phyloP scores from a whole-genome alignment of 2,113 vertebrate genomes.

The Nerophis ophidion region DNA sequence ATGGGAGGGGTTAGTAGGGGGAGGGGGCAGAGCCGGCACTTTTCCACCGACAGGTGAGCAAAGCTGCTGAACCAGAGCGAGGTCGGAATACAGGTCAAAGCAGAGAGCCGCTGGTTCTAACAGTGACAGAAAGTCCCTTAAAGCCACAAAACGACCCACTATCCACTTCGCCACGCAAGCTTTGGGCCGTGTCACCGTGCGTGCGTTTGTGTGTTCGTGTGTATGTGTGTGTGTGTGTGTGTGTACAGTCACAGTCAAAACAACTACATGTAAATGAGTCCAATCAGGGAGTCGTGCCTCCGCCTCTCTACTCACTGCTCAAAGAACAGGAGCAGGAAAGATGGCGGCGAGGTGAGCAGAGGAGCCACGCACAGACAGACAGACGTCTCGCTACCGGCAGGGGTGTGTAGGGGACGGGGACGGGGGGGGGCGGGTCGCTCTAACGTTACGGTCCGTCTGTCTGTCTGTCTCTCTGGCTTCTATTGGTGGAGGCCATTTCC shows the following conservation, averaged over 20 bases:
- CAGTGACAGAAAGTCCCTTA: constrained; percentile 71
- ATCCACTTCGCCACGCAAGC: constrained; percentile 74
- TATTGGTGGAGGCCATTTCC: constrained; percentile 68
- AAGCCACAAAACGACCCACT: constrained; percentile 99
- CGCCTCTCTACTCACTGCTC: constrained; percentile 19
- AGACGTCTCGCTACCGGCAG: constrained; percentile 40
- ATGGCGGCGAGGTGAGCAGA: constrained; percentile 16
- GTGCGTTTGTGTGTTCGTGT: constrained; percentile 14
- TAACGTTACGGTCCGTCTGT: constrained; percentile 53
- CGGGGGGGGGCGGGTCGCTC: constrained; percentile 28
- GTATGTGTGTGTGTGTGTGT: constrained; percentile 5
- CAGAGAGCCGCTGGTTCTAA: constrained; percentile 31
- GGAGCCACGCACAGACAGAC: constrained; percentile 47
- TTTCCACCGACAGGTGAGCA: constrained; percentile 48
- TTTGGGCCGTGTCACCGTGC: constrained; percentile 17
- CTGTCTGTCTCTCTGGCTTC: constrained; percentile 54
- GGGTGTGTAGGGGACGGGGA: too few relatives aligned
- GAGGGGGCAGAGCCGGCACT: constrained; percentile 30
- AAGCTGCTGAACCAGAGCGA: constrained; percentile 43
- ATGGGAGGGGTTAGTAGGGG: constrained; percentile 49
- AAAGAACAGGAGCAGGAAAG: constrained; percentile 8
- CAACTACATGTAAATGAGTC: constrained; percentile 47
- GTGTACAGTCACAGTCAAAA: constrained; percentile 41
- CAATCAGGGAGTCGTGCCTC: constrained; percentile 27
- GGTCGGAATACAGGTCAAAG: constrained; percentile 21